Conservation (phyloP, 1,140 invertebrate genomes). For the Drosophila pectinifera region DNA sequence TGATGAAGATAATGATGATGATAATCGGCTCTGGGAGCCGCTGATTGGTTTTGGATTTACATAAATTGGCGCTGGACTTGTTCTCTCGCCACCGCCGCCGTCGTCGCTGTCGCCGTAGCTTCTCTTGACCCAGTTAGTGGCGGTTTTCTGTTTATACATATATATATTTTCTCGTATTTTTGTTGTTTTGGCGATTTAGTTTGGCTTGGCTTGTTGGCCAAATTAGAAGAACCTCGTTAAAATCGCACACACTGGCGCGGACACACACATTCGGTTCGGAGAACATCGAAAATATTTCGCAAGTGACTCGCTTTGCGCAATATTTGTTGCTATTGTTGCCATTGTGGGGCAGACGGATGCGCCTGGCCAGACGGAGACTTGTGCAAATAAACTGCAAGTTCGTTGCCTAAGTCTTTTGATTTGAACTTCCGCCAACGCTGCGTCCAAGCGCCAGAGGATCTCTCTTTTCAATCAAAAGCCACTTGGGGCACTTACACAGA, state of each 20-base stretch:
- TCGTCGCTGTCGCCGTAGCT: conserved; percentile 3
- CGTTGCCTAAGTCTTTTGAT: conserved; percentile 80
- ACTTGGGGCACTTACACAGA: neutral
- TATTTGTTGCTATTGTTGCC: conserved; percentile 29
- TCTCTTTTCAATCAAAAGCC: neutral
- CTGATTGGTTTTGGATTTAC: conserved; percentile 82
- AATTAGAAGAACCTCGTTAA: conserved; percentile 68
- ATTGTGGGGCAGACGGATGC: conserved; percentile 49
- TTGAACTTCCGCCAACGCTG: conserved; percentile 63
- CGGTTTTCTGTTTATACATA: conserved; percentile 8
- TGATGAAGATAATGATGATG: conserved; percentile 51
- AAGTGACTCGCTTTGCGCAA: conserved; percentile 51
- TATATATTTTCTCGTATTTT: neutral
- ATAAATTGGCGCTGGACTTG: conserved; percentile 69
- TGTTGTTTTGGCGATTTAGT: neutral
- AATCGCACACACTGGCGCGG: conserved; percentile 20
- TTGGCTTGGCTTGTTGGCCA: conserved; percentile 27
- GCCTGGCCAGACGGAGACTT: conserved; percentile 47
- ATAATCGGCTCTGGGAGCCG: conserved; percentile 32
- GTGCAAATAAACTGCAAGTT: conserved; percentile 60
- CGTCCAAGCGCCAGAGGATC: conserved; percentile 17
- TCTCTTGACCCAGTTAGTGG: conserved; percentile 68
- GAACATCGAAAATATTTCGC: conserved; percentile 45
- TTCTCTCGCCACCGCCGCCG: conserved; percentile 17
- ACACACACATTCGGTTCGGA: conserved; percentile 4